These are phyloP conservation scores for Uria lomvia DNA, from an alignment of 2,113 vertebrate species.

Conservation along the genomic window DNA sequence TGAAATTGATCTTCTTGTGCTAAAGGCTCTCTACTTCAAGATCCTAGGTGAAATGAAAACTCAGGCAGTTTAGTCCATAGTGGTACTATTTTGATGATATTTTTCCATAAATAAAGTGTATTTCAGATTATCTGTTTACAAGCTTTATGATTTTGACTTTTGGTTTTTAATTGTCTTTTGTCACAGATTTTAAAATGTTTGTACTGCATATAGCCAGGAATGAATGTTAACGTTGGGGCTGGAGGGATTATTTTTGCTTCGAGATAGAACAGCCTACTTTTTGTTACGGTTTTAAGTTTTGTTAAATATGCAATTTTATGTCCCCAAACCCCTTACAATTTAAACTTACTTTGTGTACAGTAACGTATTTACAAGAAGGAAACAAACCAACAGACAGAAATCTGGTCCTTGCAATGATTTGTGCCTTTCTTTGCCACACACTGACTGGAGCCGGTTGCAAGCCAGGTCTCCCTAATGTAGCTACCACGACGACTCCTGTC, in stretches of 20 bases:
- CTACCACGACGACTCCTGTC: slow-evolving; percentile 56
- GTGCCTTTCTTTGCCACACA: slow-evolving; percentile 82
- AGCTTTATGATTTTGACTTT: slow-evolving; percentile 85
- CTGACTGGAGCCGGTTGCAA: slow-evolving; percentile 72
- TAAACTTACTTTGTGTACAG: slow-evolving; percentile 67
- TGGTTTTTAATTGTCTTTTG: slow-evolving; percentile 78
- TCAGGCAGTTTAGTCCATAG: slow-evolving; percentile 82
- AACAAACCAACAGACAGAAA: slow-evolving; percentile 68
- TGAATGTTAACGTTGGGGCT: slow-evolving; percentile 63
- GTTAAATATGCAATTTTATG: slow-evolving; percentile 78
- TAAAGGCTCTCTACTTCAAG: slow-evolving; percentile 79
- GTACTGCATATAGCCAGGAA: slow-evolving; percentile 73
- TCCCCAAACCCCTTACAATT: slow-evolving; percentile 48
- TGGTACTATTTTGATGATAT: slow-evolving; percentile 90
- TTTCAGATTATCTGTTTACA: slow-evolving; percentile 85
- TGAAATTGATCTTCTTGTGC: slow-evolving; percentile 76
- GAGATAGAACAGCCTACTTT: slow-evolving; percentile 62
- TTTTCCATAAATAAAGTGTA: slow-evolving; percentile 85
- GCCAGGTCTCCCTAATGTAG: slow-evolving; percentile 67
- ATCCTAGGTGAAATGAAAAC: slow-evolving; percentile 79
- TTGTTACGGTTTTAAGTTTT: slow-evolving; percentile 65
- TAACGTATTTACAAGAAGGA: slow-evolving; percentile 72
- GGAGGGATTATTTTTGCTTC: slow-evolving; percentile 68
- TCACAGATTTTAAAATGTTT: slow-evolving; percentile 77
- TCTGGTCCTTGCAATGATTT: slow-evolving; percentile 80